A percentile compares a stretch with the other conserved stretches of the same genome.
Conservation (phyloP, 2,113 vertebrate genomes). For the Plotosus lineatus region DNA sequence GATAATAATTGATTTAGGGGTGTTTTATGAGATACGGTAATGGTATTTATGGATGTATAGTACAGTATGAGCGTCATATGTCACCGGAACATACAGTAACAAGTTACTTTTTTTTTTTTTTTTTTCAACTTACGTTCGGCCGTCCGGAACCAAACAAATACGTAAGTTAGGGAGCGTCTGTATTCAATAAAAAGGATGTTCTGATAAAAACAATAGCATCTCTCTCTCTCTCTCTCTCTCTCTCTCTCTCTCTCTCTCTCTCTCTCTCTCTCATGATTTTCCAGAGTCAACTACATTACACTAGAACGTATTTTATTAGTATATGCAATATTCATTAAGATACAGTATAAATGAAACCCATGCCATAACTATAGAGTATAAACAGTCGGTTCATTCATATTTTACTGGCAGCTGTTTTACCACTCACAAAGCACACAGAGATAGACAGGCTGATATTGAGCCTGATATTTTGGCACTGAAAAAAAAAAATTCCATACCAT, state of each 20-base stretch:
- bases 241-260: constrained; percentile 1
- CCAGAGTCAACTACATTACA: constrained; percentile 29
- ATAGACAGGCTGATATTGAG: constrained; percentile 4
- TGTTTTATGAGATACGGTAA: no score
- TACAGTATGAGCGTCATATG: no score
- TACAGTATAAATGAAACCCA: constrained; percentile 2
- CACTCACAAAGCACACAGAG: background rate
- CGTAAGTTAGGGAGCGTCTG: no score
- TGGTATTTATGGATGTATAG: no score
- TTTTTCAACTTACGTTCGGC: no score
- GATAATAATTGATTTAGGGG: no score
- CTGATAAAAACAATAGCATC: background rate
- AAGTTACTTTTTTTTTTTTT: no score
- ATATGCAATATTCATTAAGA: background rate
- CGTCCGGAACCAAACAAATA: no score
- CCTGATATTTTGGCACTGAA: background rate
- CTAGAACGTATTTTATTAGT: constrained; percentile 1
- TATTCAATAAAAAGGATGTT: background rate
- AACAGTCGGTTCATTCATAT: background rate
- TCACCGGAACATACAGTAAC: no score
- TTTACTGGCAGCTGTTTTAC: background rate
- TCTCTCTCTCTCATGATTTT: background rate
- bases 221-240: background rate
- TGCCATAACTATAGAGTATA: constrained; percentile 4
- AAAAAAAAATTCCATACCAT: background rate